Percentiles rank a stretch among this genome's conserved stretches.
Evolutionary conservation across 2,888 invertebrate genomes (phyloP).

Genomic region (Tridacna crocea): DNA sequence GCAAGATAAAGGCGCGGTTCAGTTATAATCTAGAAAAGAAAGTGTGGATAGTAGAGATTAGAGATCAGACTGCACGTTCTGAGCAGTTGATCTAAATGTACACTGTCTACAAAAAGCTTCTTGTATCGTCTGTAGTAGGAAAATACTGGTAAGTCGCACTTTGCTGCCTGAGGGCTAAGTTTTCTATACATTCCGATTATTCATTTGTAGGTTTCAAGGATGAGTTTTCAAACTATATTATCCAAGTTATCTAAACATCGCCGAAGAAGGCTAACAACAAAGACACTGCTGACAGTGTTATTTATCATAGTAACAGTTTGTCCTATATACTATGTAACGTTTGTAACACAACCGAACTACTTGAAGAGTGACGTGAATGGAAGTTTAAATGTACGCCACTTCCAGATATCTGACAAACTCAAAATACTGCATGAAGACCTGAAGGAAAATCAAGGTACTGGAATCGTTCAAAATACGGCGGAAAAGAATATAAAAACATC

Average conservation of each 20-base stretch:
- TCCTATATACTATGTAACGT: slow-evolving; percentile 10
- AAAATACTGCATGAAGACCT: neutral
- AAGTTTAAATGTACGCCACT: neutral
- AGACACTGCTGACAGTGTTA: neutral
- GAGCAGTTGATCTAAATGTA: too few relatives aligned
- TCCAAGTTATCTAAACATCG: neutral
- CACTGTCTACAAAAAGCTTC: too few relatives aligned
- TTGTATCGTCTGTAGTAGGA: too few relatives aligned
- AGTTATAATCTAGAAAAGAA: too few relatives aligned
- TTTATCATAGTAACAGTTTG: neutral
- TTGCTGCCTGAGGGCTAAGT: too few relatives aligned
- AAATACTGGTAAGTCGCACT: too few relatives aligned
- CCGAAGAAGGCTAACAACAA: neutral
- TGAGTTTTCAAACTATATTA: neutral
- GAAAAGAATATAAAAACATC: neutral
- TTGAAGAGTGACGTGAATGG: slow-evolving; percentile 1
- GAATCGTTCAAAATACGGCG: too few relatives aligned
- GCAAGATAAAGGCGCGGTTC: too few relatives aligned
- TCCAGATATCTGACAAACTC: neutral
- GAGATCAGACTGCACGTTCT: too few relatives aligned
- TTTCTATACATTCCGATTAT: too few relatives aligned
- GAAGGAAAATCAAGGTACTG: neutral
- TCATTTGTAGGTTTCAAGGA: neutral
- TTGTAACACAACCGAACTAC: slow-evolving; percentile 4
- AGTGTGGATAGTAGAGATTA: too few relatives aligned